phyloP scores from a whole-genome alignment of 2,888 invertebrate species.

The Folsomia manolachei region DNA sequence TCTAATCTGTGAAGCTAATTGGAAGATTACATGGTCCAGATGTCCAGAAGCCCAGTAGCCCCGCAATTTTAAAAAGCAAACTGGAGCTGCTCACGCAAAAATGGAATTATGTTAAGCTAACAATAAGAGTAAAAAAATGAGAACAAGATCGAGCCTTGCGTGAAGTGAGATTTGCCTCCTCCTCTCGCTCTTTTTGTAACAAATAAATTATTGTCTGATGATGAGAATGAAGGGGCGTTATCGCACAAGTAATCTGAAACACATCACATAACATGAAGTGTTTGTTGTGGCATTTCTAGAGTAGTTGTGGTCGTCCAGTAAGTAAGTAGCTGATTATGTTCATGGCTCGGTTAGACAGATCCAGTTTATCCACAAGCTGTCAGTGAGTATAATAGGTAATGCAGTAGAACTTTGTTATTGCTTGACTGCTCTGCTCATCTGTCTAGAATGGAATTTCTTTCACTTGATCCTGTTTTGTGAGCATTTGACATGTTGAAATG shows the following conservation, averaged over 20 bases:
- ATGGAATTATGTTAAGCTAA: not conserved
- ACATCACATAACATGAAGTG: constrained; percentile 4
- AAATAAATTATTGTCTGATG: not conserved
- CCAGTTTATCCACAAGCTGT: constrained; percentile 1
- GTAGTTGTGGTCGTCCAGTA: constrained; percentile 2
- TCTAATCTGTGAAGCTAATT: constrained; percentile 40
- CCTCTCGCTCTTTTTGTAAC: not conserved
- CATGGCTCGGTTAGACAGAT: not conserved
- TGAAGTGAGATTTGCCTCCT: not conserved
- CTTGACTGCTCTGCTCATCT: not conserved
- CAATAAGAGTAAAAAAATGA: constrained; percentile 26
- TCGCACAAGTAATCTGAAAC: not conserved
- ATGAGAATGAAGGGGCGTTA: constrained; percentile 20
- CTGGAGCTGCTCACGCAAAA: constrained; percentile 24
- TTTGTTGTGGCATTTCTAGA: not conserved
- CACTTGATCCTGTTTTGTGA: constrained; percentile 2
- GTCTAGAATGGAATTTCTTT: not conserved
- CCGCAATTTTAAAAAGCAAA: constrained; percentile 12
- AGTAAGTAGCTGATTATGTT: not conserved
- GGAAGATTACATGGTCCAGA: constrained; percentile 41
- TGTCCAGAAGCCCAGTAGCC: constrained; percentile 44
- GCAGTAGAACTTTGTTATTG: not conserved
- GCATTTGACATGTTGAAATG: not conserved
- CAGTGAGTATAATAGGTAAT: no score
- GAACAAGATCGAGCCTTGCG: constrained; percentile 17